phyloP scores from a whole-genome alignment of 2,888 invertebrate genomes.

The Pollenia angustigena region DNA sequence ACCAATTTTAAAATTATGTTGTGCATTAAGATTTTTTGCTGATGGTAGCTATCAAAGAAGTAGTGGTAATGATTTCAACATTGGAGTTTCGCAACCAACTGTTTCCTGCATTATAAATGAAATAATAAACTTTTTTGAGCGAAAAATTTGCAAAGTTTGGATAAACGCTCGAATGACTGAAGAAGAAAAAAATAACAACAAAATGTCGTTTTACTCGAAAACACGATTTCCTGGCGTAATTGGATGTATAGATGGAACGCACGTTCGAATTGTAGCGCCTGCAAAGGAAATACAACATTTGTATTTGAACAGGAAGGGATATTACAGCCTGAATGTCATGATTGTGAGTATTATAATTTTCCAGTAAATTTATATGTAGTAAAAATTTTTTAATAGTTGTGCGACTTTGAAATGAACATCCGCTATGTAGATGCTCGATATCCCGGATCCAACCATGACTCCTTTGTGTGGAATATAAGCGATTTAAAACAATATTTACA shows the following conservation, averaged over 20 bases:
- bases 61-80: constrained; percentile 12
- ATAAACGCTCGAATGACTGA: constrained; percentile 3
- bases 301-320: too few species aligned
- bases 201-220: not conserved
- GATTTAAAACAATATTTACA: too few species aligned
- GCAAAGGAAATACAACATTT: too few species aligned
- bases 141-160: constrained; percentile 1
- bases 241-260: constrained; percentile 9
- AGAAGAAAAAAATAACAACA: not conserved
- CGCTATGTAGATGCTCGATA: constrained; percentile 54
- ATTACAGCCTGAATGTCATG: too few species aligned
- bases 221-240: too few species aligned
- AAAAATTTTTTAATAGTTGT: too few species aligned
- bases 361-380: too few species aligned
- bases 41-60: constrained; percentile 25
- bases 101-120: not conserved
- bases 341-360: too few species aligned
- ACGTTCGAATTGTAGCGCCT: too few species aligned
- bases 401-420: constrained; percentile 36
- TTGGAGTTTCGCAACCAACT: constrained; percentile 5
- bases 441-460: constrained; percentile 42
- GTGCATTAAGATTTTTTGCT: constrained; percentile 20
- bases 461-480: too few species aligned
- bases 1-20: too few species aligned
- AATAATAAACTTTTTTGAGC: too few species aligned